Evolutionary conservation across 2,888 invertebrate genomes (phyloP), one percentile per base, ranked within the genome.

Genomic region (Dione juno): DNA sequence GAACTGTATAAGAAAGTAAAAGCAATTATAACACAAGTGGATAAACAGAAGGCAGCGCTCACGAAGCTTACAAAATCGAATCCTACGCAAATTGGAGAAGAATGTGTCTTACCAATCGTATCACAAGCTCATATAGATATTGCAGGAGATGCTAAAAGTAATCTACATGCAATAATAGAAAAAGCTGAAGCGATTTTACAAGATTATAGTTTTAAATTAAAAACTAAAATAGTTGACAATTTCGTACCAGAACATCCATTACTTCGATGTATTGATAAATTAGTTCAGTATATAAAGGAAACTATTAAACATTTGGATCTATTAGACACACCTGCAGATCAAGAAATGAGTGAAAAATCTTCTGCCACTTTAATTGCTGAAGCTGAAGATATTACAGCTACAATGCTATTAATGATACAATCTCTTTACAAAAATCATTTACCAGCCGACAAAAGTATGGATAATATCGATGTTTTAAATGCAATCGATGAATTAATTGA

Each of bases 371-470:
- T 90, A 63, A 75, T 85, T 0, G 77, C 75, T 58, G 80, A 87
- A 76, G 81, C 89, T 0, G 92, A 93, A 82, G 92, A 92, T 77
- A 77, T 89, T 41, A 79, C 88, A 73, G 89, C 90, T 1, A 88
- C 81, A 70, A 84, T 84, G 89, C 79, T 87, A 68, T 79, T 88
- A 19, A 81, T 83, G 10, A 81, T 87, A 65, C 90, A 87, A 73
- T 88, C 90, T 0, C 76, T 92, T 1, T 93, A 91, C 73, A 93
- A 93, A 72, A 90, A 88, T 78, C 91, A 93, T 83, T 80, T 90
- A 45, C 85, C 87, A 1, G 64, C 76, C 37, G 79, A 86, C 8
- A 78, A 76, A 70, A 81, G 75, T 50, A 77, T 75, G 40, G 84
- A 85, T 53, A 86, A 80, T 61, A 75, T 80, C 10, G 89, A 92